Base-by-base conservation (phyloP, 2,113 vertebrate genomes). In the Bubalus kerabau region DNA sequence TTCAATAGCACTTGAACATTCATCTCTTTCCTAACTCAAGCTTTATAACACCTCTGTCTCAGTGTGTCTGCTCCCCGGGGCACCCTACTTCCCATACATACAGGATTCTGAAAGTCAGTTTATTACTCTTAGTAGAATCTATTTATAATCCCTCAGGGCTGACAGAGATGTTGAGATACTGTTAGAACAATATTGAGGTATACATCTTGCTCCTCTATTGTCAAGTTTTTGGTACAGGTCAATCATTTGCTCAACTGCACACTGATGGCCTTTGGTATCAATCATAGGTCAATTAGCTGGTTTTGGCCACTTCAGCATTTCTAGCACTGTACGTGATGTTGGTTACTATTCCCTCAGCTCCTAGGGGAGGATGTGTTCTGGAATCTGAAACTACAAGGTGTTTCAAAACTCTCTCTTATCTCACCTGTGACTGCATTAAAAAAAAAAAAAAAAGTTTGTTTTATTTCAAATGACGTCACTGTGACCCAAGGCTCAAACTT, bases 81-180 rank as follows among this genome's bases (percentile, higher is more conserved):
- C 46, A 46, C 93, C 54, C 62, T 54, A 30, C 74, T 93, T 92
- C 87, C 74, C 57, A 16, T 40, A 56, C 52, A 28, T 81, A 32
- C 1, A 92, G 87, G 87, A 85, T 97, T 97, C 91, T 36, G 92
- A 90, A 92, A 96, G 36, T 71, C 21, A 90, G 46, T 78, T 74
- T 98, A 92, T 97, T 92, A 76, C 93, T 96, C 56, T 91, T 59
- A 28, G 93, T 85, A 64, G 78, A 82, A 94, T 64, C 91, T 71
- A 59, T 86, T 92, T 97, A 81, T 83, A 93, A 95, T 80, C 60
- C 26, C 81, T 57, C 54, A 76, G 78, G 64, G 85, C 82, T 87
- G 95, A n/a, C 83, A 87, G 91, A 84, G 57, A 12, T 90, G 96
- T 52, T 86, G 93, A 97, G 95, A 93, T 94, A 92, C 52, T 26